A percentile compares a stretch with the other conserved stretches of the same genome.
These are phyloP conservation scores for Peromyscus attwateri DNA, from an alignment of 2,797 vertebrate genomes.

Conservation along the genomic window DNA sequence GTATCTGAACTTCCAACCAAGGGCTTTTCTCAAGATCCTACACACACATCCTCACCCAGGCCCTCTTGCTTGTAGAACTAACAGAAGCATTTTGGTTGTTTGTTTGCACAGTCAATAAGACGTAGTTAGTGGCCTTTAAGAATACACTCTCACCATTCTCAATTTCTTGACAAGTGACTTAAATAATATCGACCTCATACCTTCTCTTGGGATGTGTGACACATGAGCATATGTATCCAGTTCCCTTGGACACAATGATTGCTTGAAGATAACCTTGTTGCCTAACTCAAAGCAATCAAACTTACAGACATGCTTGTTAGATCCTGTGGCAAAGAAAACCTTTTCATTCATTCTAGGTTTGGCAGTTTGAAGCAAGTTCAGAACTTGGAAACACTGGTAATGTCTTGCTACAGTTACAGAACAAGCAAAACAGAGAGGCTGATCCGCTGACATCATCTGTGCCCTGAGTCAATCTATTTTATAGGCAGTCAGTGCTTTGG, in stretches of 20 bases:
- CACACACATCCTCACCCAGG: neutral
- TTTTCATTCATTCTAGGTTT: constrained; percentile 19
- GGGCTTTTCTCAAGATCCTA: neutral
- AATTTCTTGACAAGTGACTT: neutral
- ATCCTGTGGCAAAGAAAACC: neutral
- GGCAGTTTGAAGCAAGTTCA: neutral
- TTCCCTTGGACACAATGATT: neutral
- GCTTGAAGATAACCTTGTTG: neutral
- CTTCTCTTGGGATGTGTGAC: constrained; percentile 6
- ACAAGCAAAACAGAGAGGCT: neutral
- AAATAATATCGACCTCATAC: neutral
- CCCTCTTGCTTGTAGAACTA: neutral
- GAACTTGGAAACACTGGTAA: neutral
- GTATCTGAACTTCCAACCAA: neutral
- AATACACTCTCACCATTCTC: neutral
- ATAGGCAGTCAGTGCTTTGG: neutral
- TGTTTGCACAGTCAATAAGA: neutral
- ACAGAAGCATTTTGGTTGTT: neutral
- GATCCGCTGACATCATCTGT: neutral
- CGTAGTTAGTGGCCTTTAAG: neutral
- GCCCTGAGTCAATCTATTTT: neutral
- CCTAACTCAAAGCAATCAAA: constrained; percentile 13
- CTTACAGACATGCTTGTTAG: neutral
- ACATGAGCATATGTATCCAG: neutral
- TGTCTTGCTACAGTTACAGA: neutral